phyloP scores from a whole-genome alignment of 2,113 vertebrate species.

The Monopterus albus region DNA sequence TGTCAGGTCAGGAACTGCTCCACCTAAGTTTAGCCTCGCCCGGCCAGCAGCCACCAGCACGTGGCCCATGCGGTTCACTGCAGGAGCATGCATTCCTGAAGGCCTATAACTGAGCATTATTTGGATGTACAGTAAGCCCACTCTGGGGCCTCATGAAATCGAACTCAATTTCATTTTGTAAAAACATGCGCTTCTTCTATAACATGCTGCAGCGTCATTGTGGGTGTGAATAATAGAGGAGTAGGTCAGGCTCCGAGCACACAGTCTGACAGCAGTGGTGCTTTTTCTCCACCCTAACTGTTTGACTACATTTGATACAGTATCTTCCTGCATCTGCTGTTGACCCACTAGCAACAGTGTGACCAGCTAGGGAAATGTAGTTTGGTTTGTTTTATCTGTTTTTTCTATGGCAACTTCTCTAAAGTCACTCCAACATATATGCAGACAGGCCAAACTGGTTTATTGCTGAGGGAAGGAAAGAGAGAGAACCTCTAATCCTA shows the following conservation, averaged over 20 bases:
- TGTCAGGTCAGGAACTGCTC: constrained; percentile 4
- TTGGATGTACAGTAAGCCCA: constrained; percentile 60
- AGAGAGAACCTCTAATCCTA: constrained; percentile 62
- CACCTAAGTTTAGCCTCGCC: constrained; percentile 24
- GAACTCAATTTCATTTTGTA: constrained; percentile 60
- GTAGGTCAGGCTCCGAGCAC: background rate
- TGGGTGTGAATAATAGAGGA: constrained; percentile 50
- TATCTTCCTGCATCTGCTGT: background rate
- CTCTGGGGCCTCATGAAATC: constrained; percentile 63
- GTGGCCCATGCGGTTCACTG: constrained; percentile 35
- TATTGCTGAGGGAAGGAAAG: constrained; percentile 31
- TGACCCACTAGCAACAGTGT: constrained; percentile 30
- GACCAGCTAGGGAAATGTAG: constrained; percentile 33
- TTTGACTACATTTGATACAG: constrained; percentile 27
- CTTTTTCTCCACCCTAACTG: constrained; percentile 1
- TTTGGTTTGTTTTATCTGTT: constrained; percentile 43
- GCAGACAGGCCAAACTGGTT: constrained; percentile 20
- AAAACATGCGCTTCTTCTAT: constrained; percentile 47
- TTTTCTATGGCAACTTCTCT: constrained; percentile 17
- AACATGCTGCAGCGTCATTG: constrained; percentile 55
- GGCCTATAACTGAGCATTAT: constrained; percentile 59
- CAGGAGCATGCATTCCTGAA: constrained; percentile 63
- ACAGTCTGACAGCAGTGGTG: background rate
- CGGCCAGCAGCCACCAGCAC: constrained; percentile 21
- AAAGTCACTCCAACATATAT: constrained; percentile 58